Base-by-base conservation (phyloP, 1,140 invertebrate genomes). In the Trigoniulus corallinus region DNA sequence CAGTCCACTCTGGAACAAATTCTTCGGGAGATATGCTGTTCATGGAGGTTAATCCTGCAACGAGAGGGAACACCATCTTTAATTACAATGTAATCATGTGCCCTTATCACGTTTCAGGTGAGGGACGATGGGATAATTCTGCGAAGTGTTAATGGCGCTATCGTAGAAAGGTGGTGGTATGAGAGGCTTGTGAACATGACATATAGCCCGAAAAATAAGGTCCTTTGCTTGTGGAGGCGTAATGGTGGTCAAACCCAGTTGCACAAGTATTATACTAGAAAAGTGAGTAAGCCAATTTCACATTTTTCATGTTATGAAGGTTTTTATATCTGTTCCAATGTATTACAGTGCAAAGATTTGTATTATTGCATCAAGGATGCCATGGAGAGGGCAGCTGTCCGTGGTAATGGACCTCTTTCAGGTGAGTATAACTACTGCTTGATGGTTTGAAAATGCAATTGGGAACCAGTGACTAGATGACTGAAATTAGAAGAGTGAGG, bases 111-210 rank as follows among this genome's bases (percentile, higher is more conserved):
- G 24, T 48, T 47, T 37, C 53, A 72, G 70, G 72, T 98, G 18
- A 81, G 93, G 60, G 93, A 98, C 65, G 95, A 98, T 67, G 95
- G 94, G 12, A 75, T 99, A 23, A 85, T 99, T 15, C 67, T 98
- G 47, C 74, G 95, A 51, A 88, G 88, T 40, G 83, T 89, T 13
- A 88, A 82, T 62, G 88, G 94, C 64, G 82, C 89, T 3, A 97
- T 98, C 58, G 82, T 95, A 45, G 94, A 98, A 64, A 74, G 66
- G 25, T 98, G 94, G 93, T 99, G 94, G 93, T 99, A 92, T 71
- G 95, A 99, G 64, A 74, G 93, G 48, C 72, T 99, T 22, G 92
- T 99, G 12, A 99, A 99, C 63, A 98, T 99, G 91, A 98, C 94
- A 0, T 99, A 94, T 66, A 94, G 92, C 59, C 96, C 95, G 0